Evolutionary conservation across 2,888 invertebrate species (phyloP).

Genomic region (Xanthorhoe designata): DNA sequence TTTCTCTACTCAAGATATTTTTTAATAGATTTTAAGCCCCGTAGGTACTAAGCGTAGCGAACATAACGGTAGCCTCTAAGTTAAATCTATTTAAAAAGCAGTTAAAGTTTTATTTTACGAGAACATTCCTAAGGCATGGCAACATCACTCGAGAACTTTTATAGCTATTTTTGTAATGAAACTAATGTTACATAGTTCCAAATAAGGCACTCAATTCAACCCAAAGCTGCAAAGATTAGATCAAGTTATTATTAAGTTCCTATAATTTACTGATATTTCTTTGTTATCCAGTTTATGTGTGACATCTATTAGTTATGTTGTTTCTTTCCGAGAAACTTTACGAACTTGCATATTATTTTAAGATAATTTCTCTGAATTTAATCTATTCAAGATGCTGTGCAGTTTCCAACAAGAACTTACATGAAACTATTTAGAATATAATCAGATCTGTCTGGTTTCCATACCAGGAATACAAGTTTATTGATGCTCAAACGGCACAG

Average conservation of each 20-base stretch:
- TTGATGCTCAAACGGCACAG: constrained; percentile 13
- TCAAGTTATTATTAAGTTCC: too few relatives aligned
- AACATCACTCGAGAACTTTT: constrained; percentile 34
- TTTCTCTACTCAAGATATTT: neutral
- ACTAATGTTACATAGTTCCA: constrained; percentile 5
- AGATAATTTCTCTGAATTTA: neutral
- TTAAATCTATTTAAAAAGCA: constrained; percentile 27
- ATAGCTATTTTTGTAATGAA: constrained; percentile 25
- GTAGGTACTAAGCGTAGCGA: constrained; percentile 12
- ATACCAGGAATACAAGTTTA: constrained; percentile 27
- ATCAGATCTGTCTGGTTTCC: constrained; percentile 25
- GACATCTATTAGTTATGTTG: too few relatives aligned
- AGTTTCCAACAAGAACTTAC: constrained; percentile 2
- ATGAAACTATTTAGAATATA: constrained; percentile 23
- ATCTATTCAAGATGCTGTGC: neutral
- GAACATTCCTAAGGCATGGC: constrained; percentile 25
- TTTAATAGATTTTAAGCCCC: constrained; percentile 17
- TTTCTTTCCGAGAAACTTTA: too few relatives aligned
- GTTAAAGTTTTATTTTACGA: constrained; percentile 29
- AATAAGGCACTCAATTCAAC: too few relatives aligned
- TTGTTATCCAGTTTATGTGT: neutral
- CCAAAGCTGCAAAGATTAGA: too few relatives aligned
- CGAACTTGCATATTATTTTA: too few relatives aligned
- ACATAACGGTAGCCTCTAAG: constrained; percentile 25
- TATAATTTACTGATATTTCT: neutral